Percentiles rank a stretch among this genome's conserved stretches.
These are phyloP conservation scores for Frankliniella intonsa DNA, from an alignment of 2,888 invertebrate genomes.

Conservation along the genomic window DNA sequence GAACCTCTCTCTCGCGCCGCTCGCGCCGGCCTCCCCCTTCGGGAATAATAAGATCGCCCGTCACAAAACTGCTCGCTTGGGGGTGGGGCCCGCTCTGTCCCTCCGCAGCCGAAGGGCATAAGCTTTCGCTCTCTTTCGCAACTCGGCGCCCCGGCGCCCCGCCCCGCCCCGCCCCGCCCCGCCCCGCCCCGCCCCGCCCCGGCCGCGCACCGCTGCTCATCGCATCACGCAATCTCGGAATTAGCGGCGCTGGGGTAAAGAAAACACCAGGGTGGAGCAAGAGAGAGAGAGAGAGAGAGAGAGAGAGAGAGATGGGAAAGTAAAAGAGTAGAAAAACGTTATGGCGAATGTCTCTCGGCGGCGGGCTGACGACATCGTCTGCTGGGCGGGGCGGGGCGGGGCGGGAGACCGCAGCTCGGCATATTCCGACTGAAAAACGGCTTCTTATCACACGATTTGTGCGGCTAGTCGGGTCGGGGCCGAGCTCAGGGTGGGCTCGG, in stretches of 20 bases:
- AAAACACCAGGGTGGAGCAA: neutral
- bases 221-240: neutral
- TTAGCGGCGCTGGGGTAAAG: neutral
- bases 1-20: too few species aligned
- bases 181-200: too few species aligned
- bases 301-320: neutral
- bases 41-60: too few species aligned
- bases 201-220: neutral
- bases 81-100: too few species aligned
- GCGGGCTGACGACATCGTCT: too few species aligned
- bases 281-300: neutral
- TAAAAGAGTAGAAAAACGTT: too few species aligned
- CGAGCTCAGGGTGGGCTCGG: neutral
- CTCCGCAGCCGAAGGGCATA: too few species aligned
- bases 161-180: too few species aligned
- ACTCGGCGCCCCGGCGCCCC: too few species aligned
- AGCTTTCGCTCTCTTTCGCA: too few species aligned
- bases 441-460: neutral
- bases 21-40: too few species aligned
- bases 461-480: neutral
- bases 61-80: too few species aligned
- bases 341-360: neutral
- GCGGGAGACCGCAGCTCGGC: neutral
- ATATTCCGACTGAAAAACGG: conserved; percentile 11
- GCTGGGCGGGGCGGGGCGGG: neutral